Conservation (phyloP, 2,888 invertebrate species). For the Microctonus hyperodae region DNA sequence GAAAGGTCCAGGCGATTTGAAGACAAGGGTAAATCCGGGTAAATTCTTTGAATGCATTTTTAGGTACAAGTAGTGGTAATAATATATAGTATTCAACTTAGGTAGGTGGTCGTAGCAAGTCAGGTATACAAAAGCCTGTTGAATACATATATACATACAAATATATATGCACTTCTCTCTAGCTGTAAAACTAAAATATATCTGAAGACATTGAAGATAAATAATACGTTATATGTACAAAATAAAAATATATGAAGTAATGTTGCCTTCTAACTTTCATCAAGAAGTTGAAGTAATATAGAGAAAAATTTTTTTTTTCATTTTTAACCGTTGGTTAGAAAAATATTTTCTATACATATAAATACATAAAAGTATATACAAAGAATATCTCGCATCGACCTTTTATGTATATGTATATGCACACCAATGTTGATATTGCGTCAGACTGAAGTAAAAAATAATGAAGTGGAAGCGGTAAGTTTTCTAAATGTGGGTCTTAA, state of each 20-base stretch:
- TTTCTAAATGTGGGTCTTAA: background rate
- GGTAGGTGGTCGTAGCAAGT: background rate
- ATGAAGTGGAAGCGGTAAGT: background rate
- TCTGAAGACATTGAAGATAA: background rate
- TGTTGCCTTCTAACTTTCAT: background rate
- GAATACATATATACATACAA: too few species aligned
- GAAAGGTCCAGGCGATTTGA: background rate
- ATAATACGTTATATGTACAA: too few species aligned
- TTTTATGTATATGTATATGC: too few species aligned
- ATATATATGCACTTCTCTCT: background rate
- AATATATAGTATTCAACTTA: background rate
- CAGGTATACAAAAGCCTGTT: constrained; percentile 3
- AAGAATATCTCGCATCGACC: background rate
- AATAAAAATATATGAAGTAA: background rate
- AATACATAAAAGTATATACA: too few species aligned
- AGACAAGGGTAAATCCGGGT: background rate
- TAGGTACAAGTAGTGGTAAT: background rate
- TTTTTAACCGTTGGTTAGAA: background rate
- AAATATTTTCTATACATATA: background rate
- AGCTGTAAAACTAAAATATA: background rate
- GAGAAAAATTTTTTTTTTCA: background rate
- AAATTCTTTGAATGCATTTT: constrained; percentile 1
- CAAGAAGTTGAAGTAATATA: background rate
- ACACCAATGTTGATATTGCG: background rate
- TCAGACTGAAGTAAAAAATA: background rate